Evolutionary conservation across 2,888 invertebrate species (phyloP).

Genomic region (Agrotis ipsilon): DNA sequence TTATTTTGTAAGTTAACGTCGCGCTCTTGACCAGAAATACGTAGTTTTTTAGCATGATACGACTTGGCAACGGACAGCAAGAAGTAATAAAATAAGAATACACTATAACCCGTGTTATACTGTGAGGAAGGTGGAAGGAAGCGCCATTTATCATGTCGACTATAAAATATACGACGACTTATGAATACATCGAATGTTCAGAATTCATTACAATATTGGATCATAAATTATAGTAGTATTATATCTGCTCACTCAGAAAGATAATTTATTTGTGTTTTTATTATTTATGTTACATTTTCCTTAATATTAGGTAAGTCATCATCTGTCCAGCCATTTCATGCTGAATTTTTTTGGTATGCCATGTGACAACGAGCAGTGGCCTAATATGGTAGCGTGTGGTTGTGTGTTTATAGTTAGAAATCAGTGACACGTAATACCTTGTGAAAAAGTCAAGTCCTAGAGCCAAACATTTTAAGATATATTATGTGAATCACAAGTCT

Average conservation of each 20-base stretch:
- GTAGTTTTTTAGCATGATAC: neutral
- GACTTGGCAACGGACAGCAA: neutral
- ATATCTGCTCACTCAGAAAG: neutral
- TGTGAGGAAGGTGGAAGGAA: neutral
- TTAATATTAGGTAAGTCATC: neutral
- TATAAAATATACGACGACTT: conserved; percentile 26
- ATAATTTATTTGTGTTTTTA: conserved; percentile 1
- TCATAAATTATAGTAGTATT: conserved; percentile 24
- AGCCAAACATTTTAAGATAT: no score
- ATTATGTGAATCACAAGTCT: no score
- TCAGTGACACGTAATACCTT: no score
- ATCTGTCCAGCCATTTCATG: no score
- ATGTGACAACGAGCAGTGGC: no score
- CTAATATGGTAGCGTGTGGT: no score
- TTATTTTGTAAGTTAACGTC: no score
- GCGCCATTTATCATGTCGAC: conserved; percentile 22
- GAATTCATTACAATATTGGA: conserved; percentile 21
- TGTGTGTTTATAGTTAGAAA: no score
- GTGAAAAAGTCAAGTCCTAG: no score
- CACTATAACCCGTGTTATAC: conserved; percentile 1
- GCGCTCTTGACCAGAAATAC: neutral
- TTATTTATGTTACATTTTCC: neutral
- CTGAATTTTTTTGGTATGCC: no score
- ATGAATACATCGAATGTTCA: conserved; percentile 38
- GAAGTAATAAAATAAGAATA: conserved; percentile 9